Evolutionary conservation across 92 coral and sea anemone genomes (phyloP), one percentile per base, ranked within the genome.

Genomic region (Galaxea fascicularis): DNA sequence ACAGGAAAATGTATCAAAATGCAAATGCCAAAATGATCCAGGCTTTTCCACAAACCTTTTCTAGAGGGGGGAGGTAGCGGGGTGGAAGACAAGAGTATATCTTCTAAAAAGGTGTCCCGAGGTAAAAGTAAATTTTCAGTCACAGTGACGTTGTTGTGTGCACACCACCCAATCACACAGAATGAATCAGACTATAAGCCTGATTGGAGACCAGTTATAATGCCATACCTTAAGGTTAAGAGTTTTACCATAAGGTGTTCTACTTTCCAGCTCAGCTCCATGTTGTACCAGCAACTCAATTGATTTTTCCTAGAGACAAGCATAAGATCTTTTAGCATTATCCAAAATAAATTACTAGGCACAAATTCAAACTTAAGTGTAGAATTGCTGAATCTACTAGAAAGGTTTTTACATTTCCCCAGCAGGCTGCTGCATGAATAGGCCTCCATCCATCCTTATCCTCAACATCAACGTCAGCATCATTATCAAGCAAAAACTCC

Each of bases 401-500:
- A 10, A 28, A 60, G 8, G 0, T 24, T 60, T 87, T 91, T 82
- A 96, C 99, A 92, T 92, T 95, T 73, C 98, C 98, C 99, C 99
- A 96, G 63, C 95, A 91, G 12, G 96, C 98, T 3, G 99, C 99
- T 29, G 95, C 99, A 85, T 96, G 99, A 62, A 96, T 94, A 1
- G 99, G 97, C 66, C 87, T 89, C 99, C 99, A 96, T 30, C 99
- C 99, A 87, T 96, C 99, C 14, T 92, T 91, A 67, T 96, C 99
- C 67, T 66, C 80, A 25, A 87, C 82, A 65, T 96, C 99, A 14
- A 96, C 88, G 45, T 92, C 93, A 41, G 97, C 99, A 24, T 95
- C 98, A 74, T 94, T 90, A 74, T 96, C 99, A 57, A 96, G 83
- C 20, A 96, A 77, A 70, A 85, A 96, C 58, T 94, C 98, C 35